Evolutionary conservation across 2,113 vertebrate species (phyloP).

Genomic region (Myotis lucifugus): DNA sequence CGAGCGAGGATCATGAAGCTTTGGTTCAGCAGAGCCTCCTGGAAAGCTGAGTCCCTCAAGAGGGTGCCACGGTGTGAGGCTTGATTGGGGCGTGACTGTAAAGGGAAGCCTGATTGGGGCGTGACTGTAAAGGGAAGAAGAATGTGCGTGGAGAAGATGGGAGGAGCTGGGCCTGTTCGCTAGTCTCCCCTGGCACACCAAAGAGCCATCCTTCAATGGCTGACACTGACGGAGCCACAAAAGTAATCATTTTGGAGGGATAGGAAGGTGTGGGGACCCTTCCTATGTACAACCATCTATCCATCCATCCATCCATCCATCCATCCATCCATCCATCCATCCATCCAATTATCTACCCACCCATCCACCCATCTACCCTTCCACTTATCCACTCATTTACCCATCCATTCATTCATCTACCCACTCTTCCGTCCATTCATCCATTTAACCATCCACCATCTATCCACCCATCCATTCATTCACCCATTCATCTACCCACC

Average conservation of each 20-base stretch:
- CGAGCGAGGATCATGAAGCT: accelerated
- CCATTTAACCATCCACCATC: accelerated
- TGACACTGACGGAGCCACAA: neutral
- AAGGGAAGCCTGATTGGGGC: neutral
- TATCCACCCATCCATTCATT: accelerated
- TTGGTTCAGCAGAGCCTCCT: neutral
- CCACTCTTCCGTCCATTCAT: neutral
- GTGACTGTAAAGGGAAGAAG: neutral
- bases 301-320: accelerated
- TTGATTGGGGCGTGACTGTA: accelerated
- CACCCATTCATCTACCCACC: accelerated
- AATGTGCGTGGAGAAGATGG: accelerated
- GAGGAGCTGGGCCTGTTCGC: no score
- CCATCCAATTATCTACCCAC: no score
- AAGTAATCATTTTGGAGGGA: neutral
- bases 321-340: neutral
- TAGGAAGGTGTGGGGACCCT: neutral
- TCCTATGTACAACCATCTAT: neutral
- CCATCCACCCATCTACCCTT: accelerated
- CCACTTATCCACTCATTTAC: accelerated
- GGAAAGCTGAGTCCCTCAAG: neutral
- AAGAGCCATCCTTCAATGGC: neutral
- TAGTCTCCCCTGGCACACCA: neutral
- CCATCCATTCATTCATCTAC: neutral
- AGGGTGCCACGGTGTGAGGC: neutral